These are phyloP conservation scores for Scaptomyza montana DNA, from an alignment of 1,140 invertebrate species.

Conservation along the genomic window DNA sequence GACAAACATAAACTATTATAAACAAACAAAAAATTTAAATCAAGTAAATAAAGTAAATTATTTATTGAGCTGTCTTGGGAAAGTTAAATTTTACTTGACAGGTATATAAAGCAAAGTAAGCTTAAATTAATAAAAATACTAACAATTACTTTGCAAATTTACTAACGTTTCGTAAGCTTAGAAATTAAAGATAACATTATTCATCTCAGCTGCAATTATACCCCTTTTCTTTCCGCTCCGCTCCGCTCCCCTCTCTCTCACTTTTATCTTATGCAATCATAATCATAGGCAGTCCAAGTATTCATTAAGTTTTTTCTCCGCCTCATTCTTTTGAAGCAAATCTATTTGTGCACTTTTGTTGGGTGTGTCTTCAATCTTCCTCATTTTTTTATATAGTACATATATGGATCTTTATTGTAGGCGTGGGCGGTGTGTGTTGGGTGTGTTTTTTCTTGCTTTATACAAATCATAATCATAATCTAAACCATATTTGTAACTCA, in stretches of 20 bases:
- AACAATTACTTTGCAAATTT: too few species aligned
- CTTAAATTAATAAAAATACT: too few species aligned
- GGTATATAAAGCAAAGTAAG: too few species aligned
- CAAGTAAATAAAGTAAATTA: slow-evolving; percentile 1
- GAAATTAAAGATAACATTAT: too few species aligned
- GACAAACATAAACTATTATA: slow-evolving; percentile 2
- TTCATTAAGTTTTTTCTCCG: slow-evolving; percentile 13
- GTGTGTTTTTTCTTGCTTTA: slow-evolving; percentile 10
- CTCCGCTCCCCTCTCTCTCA: too few species aligned
- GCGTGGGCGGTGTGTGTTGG: slow-evolving; percentile 26
- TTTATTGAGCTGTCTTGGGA: not conserved
- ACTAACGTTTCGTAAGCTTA: too few species aligned
- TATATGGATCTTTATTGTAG: not conserved
- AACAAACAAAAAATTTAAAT: slow-evolving; percentile 2
- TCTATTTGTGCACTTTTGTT: slow-evolving; percentile 34
- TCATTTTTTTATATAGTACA: not conserved
- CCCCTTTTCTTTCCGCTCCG: not conserved
- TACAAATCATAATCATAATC: slow-evolving; percentile 40
- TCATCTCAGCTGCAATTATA: not conserved
- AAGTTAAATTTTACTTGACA: too few species aligned
- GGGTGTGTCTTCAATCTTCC: slow-evolving; percentile 24
- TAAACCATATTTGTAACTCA: slow-evolving; percentile 46
- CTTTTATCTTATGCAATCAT: slow-evolving; percentile 18
- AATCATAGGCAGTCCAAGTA: slow-evolving; percentile 22
- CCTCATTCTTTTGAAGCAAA: not conserved